Evolutionary conservation across 2,888 invertebrate genomes (phyloP).

Genomic region (Nycteola revayana): DNA sequence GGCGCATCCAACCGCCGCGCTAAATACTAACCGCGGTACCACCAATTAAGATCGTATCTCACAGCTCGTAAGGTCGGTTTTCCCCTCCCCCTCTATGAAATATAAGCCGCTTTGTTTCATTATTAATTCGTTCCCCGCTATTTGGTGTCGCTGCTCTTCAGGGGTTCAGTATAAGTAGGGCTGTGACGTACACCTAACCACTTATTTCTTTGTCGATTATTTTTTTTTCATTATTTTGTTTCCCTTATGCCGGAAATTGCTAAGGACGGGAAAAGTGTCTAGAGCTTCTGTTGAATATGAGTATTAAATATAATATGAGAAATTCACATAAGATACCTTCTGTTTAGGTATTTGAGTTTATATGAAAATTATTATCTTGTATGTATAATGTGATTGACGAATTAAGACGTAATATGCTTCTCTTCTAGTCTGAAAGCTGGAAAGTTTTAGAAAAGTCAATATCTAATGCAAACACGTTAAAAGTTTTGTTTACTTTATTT

Average conservation of each 20-base stretch:
- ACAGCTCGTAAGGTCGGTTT: slow-evolving; percentile 58
- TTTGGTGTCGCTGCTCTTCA: slow-evolving; percentile 76
- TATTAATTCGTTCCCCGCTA: slow-evolving; percentile 74
- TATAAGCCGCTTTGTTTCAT: slow-evolving; percentile 71
- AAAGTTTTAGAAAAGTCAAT: too few relatives aligned
- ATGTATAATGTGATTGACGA: too few relatives aligned
- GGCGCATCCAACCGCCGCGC: slow-evolving; percentile 54
- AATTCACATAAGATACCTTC: too few relatives aligned
- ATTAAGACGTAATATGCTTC: too few relatives aligned
- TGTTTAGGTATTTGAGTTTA: too few relatives aligned
- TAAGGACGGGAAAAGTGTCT: slow-evolving; percentile 11
- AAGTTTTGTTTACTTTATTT: too few relatives aligned
- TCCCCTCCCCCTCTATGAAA: slow-evolving; percentile 38
- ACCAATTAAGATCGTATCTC: slow-evolving; percentile 74
- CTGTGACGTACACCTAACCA: slow-evolving; percentile 55
- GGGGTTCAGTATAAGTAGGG: slow-evolving; percentile 62
- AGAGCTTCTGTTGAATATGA: slow-evolving; percentile 6
- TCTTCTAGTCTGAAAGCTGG: too few relatives aligned
- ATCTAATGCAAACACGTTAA: too few relatives aligned
- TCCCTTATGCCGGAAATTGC: slow-evolving; percentile 24
- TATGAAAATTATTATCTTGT: too few relatives aligned
- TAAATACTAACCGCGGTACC: slow-evolving; percentile 55
- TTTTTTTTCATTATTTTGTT: slow-evolving; percentile 39
- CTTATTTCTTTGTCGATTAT: slow-evolving; percentile 46
- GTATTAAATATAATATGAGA: too few relatives aligned